Conservation (phyloP, 2,888 invertebrate species). For the Allacma fusca region DNA sequence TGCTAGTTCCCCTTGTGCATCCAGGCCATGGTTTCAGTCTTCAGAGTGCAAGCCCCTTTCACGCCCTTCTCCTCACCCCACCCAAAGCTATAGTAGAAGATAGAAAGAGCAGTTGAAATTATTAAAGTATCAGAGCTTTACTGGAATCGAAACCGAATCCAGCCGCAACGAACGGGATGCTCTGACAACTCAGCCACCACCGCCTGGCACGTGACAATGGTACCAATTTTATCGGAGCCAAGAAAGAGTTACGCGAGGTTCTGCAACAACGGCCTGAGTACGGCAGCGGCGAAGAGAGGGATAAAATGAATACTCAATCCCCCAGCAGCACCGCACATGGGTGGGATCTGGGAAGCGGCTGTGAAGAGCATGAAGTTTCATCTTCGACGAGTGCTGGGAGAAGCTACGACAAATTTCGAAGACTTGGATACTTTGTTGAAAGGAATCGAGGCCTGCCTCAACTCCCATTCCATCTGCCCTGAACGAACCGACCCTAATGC, state of each 20-base stretch:
- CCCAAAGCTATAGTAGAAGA: no score
- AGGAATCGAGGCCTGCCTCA: not conserved
- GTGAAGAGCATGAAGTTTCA: slow-evolving; percentile 1
- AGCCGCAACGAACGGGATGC: no score
- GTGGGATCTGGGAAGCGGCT: not conserved
- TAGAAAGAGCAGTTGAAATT: no score
- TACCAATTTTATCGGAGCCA: not conserved
- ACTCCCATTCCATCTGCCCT: not conserved
- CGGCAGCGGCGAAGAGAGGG: not conserved
- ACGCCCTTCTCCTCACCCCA: no score
- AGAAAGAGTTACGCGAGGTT: not conserved
- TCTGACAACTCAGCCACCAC: no score
- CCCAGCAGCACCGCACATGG: slow-evolving; percentile 3
- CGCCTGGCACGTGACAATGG: no score
- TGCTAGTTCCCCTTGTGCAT: no score
- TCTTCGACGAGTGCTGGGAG: not conserved
- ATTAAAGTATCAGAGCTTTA: no score
- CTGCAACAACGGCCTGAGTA: no score
- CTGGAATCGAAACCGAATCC: no score
- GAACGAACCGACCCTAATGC: not conserved
- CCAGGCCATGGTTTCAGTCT: no score
- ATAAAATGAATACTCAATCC: not conserved
- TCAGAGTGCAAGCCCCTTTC: no score
- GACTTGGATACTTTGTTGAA: not conserved
- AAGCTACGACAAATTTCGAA: not conserved